Conservation (phyloP, 1,140 invertebrate genomes). For the Leptopilina clavipes region DNA sequence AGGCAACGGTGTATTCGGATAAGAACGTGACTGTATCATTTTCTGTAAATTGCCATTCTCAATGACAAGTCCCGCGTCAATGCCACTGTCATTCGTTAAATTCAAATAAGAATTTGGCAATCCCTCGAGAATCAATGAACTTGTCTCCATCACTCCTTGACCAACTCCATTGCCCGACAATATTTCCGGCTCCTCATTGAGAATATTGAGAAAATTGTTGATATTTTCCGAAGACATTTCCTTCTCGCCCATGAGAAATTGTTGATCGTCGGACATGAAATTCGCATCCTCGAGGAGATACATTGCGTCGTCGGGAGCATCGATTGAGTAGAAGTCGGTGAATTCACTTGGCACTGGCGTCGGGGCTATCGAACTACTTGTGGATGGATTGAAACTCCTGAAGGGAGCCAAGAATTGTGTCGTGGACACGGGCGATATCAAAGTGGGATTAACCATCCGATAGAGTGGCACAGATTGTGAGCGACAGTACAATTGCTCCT, state of each 20-base stretch:
- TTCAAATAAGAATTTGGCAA: slow-evolving; percentile 60
- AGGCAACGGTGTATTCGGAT: slow-evolving; percentile 73
- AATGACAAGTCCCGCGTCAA: slow-evolving; percentile 58
- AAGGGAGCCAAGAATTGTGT: slow-evolving; percentile 61
- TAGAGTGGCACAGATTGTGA: slow-evolving; percentile 87
- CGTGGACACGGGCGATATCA: slow-evolving; percentile 65
- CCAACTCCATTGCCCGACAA: slow-evolving; percentile 59
- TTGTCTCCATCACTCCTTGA: slow-evolving; percentile 55
- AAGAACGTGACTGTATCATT: slow-evolving; percentile 70
- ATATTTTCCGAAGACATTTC: slow-evolving; percentile 71
- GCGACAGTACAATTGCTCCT: slow-evolving; percentile 74
- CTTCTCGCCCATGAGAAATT: slow-evolving; percentile 68
- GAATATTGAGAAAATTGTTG: slow-evolving; percentile 69
- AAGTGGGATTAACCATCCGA: slow-evolving; percentile 75
- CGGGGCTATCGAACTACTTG: slow-evolving; percentile 80
- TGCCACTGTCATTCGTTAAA: slow-evolving; percentile 54
- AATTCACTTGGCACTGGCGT: slow-evolving; percentile 83
- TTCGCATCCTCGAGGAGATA: slow-evolving; percentile 67
- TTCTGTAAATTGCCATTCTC: slow-evolving; percentile 50
- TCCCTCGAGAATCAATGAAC: slow-evolving; percentile 55
- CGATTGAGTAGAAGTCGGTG: slow-evolving; percentile 79
- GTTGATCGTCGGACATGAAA: slow-evolving; percentile 66
- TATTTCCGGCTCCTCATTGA: slow-evolving; percentile 65
- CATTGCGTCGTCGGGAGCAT: slow-evolving; percentile 74
- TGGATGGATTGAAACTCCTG: slow-evolving; percentile 73